These are phyloP conservation scores for Apocrypta bakeri DNA, from an alignment of 1,140 invertebrate species.

Conservation along the genomic window DNA sequence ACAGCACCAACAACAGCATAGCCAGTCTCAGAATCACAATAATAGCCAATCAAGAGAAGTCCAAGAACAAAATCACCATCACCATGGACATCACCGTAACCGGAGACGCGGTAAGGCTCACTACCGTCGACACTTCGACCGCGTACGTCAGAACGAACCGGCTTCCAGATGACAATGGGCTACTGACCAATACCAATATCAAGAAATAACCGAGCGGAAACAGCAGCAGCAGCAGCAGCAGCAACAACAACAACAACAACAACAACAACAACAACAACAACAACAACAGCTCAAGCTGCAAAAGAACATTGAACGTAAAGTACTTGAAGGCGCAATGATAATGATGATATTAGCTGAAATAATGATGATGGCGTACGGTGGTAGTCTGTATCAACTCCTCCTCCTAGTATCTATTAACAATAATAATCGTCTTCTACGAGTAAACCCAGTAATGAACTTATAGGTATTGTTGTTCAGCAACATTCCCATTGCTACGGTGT, in stretches of 20 bases:
- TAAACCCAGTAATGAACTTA: slow-evolving; percentile 52
- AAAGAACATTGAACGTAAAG: neutral
- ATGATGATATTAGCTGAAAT: slow-evolving; percentile 39
- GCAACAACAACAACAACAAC: neutral
- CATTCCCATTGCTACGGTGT: slow-evolving; percentile 60
- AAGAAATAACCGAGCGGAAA: neutral
- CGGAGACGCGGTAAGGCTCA: slow-evolving; percentile 64
- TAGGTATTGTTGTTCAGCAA: slow-evolving; percentile 63
- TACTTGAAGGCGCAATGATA: neutral
- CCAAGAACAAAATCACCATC: slow-evolving; percentile 60
- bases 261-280: neutral
- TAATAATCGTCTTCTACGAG: slow-evolving; percentile 12
- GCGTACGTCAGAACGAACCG: slow-evolving; percentile 65
- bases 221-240: neutral
- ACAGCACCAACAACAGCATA: slow-evolving; percentile 48
- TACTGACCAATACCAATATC: slow-evolving; percentile 40
- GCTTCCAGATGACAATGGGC: slow-evolving; percentile 73
- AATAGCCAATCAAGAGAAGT: slow-evolving; percentile 61
- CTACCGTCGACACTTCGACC: slow-evolving; percentile 67
- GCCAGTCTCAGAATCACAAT: slow-evolving; percentile 56
- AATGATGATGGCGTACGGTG: slow-evolving; percentile 17
- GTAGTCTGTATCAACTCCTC: slow-evolving; percentile 11
- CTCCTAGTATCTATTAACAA: slow-evolving; percentile 10
- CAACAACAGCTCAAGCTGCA: neutral
- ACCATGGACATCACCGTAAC: slow-evolving; percentile 63